Evolutionary conservation across 1,140 invertebrate genomes (phyloP).

Genomic region (Brachionus paranguensis): DNA sequence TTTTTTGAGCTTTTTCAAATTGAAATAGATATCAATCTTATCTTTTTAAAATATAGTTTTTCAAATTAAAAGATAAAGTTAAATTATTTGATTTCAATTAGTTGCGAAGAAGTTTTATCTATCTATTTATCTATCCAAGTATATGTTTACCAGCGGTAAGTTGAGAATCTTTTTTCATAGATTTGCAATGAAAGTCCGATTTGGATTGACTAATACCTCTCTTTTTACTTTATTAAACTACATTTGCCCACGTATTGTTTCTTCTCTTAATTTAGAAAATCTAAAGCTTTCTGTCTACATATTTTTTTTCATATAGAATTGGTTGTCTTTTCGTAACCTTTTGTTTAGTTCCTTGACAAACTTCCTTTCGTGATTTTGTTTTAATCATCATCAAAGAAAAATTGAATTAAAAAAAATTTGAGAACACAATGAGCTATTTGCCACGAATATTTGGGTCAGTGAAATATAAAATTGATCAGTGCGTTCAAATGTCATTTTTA

Average conservation of each 20-base stretch:
- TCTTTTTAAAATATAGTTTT: background rate
- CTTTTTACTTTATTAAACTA: background rate
- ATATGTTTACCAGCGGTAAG: background rate
- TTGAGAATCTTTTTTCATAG: background rate
- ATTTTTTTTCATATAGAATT: background rate
- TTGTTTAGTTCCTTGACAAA: background rate
- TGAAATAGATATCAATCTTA: background rate
- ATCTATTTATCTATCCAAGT: background rate
- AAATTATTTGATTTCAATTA: background rate
- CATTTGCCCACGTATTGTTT: background rate
- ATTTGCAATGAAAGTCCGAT: background rate
- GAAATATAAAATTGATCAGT: background rate
- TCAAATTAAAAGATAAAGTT: background rate
- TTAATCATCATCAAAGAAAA: background rate
- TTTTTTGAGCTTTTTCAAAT: background rate
- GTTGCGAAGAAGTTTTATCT: background rate
- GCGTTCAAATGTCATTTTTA: background rate
- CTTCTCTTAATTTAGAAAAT: background rate
- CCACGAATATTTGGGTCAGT: background rate
- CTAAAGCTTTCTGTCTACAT: background rate
- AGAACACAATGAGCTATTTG: background rate
- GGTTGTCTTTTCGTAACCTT: background rate
- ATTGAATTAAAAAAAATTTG: background rate
- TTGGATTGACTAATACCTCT: background rate
- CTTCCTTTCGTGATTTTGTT: background rate